Percentiles rank a stretch among this genome's conserved stretches.
These are phyloP conservation scores for Hypsopygia costalis DNA, from an alignment of 2,888 invertebrate species.

Conservation along the genomic window DNA sequence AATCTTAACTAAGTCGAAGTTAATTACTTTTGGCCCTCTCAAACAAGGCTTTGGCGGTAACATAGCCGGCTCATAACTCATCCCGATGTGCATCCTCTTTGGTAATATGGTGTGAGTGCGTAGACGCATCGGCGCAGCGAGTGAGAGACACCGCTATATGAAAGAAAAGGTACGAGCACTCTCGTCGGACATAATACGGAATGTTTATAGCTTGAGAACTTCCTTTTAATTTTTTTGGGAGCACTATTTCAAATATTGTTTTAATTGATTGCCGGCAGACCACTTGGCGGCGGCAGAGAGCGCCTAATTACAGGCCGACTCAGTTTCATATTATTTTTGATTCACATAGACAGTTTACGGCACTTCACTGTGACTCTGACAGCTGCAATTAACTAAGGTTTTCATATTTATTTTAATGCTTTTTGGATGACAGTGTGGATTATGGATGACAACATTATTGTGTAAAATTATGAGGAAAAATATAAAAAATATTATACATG, in stretches of 20 bases:
- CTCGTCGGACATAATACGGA: slow-evolving; percentile 53
- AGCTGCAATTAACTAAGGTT: slow-evolving; percentile 56
- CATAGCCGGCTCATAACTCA: slow-evolving; percentile 63
- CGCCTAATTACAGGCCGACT: slow-evolving; percentile 63
- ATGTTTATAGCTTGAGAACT: slow-evolving; percentile 69
- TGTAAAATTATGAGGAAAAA: no score
- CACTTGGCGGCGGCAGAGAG: slow-evolving; percentile 59
- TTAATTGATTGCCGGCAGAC: slow-evolving; percentile 77
- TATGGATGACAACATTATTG: no score
- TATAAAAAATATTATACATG: no score
- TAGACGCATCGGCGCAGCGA: slow-evolving; percentile 71
- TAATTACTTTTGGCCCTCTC: slow-evolving; percentile 71
- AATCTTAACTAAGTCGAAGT: slow-evolving; percentile 70
- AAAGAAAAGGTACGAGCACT: slow-evolving; percentile 26
- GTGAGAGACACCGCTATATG: slow-evolving; percentile 37
- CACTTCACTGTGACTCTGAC: slow-evolving; percentile 41
- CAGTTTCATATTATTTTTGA: slow-evolving; percentile 46
- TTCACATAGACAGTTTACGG: slow-evolving; percentile 41
- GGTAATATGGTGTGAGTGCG: slow-evolving; percentile 56
- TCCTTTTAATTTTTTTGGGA: slow-evolving; percentile 69
- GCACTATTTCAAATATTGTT: slow-evolving; percentile 79
- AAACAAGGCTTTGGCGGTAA: slow-evolving; percentile 78
- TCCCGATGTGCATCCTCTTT: slow-evolving; percentile 53
- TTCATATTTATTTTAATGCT: slow-evolving; percentile 39
- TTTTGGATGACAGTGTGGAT: no score